Evolutionary conservation across 2,113 vertebrate genomes (phyloP).

Genomic region (Leptosomus discolor): DNA sequence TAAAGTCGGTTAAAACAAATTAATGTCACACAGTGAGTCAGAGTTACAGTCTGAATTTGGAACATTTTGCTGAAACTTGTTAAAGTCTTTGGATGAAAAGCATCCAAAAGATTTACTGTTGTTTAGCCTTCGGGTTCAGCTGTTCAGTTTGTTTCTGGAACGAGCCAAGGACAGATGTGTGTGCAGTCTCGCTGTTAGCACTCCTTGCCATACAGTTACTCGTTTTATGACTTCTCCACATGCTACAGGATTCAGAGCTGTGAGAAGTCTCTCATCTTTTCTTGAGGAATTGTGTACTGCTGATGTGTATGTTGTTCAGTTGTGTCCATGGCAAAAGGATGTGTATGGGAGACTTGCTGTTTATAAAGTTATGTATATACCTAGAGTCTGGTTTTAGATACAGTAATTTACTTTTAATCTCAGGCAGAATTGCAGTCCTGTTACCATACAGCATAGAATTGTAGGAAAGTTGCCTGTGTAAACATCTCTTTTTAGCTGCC

Average conservation of each 20-base stretch:
- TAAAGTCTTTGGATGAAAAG: neutral
- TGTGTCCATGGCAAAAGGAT: neutral
- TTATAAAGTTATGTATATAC: neutral
- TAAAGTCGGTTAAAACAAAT: neutral
- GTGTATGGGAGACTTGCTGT: neutral
- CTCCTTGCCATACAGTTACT: neutral
- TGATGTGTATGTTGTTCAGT: neutral
- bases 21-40: neutral
- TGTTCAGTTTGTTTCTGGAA: constrained; percentile 18
- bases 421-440: neutral
- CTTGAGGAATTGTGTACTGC: neutral
- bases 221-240: neutral
- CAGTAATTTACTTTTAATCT: neutral
- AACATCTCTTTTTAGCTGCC: neutral
- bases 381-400: neutral
- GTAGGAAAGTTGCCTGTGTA: neutral
- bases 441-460: neutral
- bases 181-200: neutral
- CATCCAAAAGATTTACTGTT: neutral
- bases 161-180: neutral
- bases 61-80: neutral
- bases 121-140: neutral
- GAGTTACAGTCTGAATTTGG: neutral
- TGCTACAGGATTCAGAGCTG: neutral
- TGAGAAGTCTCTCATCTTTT: neutral